Evolutionary conservation across 1,140 invertebrate genomes (phyloP), one percentile per base, ranked within the genome.

Genomic region (Micrasema minimum): DNA sequence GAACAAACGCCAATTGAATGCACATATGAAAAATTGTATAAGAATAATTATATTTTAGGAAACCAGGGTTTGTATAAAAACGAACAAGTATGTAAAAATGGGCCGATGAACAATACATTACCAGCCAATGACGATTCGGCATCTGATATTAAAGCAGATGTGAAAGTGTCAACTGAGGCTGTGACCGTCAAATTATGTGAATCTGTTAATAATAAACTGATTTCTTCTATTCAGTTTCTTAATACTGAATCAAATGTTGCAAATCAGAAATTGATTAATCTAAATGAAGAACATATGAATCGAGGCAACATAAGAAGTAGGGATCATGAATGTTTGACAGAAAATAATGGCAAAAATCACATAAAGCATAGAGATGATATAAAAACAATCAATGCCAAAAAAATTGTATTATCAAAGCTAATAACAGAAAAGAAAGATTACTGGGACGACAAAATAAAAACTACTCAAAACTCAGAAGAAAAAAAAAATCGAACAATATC

Each of bases 151-250:
- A 65, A 72, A 76, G 73, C 83, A 85, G 83, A 85, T 82, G 82
- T 83, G 83, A 84, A 82, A 77, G 81, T 80, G 55, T 75, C 69
- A 26, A 50, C 38, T 35, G 43, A 59, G 16, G 31, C 23, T 45
- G 38, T 23, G n/a, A 26, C n/a, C 7, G 2, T 31, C 31, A 43
- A 59, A 16, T 22, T 20, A 46, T 18, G 12, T 46, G 11, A 14
- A 64, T 11, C 12, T 35, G 45, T 77, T 76, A 66, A 76, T 74
- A 79, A 81, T 80, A 81, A 79, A 75, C 76, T 77, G 83, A 83
- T 82, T 84, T 85, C 82, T 80, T 81, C 81, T 80, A 78, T 84
- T 85, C 83, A 84, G 82, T 74, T 78, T 77, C 79, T 76, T 79
- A 78, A 78, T 78, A 80, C 82, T 85, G 83, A 85, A 83, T 82